Evolutionary conservation across 2,888 invertebrate genomes (phyloP), one percentile per base, ranked within the genome.

Genomic region (Eupelmus urozonus): DNA sequence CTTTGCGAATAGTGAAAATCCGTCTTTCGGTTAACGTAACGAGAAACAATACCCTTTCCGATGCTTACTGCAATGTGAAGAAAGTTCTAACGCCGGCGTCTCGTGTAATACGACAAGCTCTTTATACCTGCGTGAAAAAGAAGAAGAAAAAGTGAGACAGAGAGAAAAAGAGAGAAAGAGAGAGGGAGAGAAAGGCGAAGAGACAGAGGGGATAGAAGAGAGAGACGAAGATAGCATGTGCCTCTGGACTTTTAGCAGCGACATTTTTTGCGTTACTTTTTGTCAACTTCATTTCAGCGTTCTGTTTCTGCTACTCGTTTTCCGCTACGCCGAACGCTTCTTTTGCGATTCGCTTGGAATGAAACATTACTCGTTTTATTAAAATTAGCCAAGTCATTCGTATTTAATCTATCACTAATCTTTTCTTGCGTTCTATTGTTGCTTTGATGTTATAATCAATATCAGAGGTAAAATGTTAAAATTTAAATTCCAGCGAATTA

Each of bases 101-200:
- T 45, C 25, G 5, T 45, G 45, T 63, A 45, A 45, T 63, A 45
- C 45, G 45, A 63, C 63, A 63, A 63, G 63, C 25, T 45, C 63
- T 23, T 63, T 63, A 18, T 45, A 63, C 63, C 40, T 60, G 60
- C 16, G 40, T 20, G n/a, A n/a, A n/a, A n/a, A n/a, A n/a, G n/a
- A n/a, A n/a, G n/a, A n/a, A n/a, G n/a, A n/a, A n/a, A n/a, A n/a
- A n/a, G 34, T 34, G 34, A 34, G 34, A 3, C 34, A 34, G 40
- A 3, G 4, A 3, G 40, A 40, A 11, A 25, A n/a, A 5, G 13
- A 27, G 4, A n/a, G 2, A 59, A n/a, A 59, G 34, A 34, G 34
- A 34, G 34, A 34, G 34, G 34, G 34, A 34, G 9, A 34, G 3
- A 34, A 34, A 34, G 34, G 9, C 5, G 9, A 34, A 34, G 34